Evolutionary conservation across 2,888 invertebrate genomes (phyloP).

Genomic region (Cephus spinipes): DNA sequence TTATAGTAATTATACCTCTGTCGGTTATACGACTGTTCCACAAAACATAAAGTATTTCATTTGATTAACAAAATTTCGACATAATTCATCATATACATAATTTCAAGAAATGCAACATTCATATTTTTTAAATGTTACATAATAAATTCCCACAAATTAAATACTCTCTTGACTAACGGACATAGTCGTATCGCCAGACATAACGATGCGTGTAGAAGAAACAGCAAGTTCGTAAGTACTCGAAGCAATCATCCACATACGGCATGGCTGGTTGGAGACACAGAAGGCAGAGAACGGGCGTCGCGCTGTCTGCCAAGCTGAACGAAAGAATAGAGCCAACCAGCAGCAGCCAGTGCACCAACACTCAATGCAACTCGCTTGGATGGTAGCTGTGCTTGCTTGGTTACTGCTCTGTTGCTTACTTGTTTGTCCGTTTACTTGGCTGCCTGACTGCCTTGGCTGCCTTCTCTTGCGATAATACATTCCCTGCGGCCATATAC

Average conservation of each 20-base stretch:
- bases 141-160: background rate
- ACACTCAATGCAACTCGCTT: background rate
- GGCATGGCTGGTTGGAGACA: background rate
- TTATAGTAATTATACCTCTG: background rate
- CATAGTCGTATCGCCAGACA: background rate
- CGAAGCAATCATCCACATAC: background rate
- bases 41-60: background rate
- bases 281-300: conserved; percentile 6
- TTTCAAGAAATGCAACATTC: background rate
- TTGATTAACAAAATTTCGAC: no score
- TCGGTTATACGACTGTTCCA: background rate
- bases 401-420: background rate
- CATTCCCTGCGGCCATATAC: conserved; percentile 7
- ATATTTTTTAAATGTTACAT: background rate
- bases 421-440: conserved; percentile 21
- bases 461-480: conserved; percentile 15
- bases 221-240: background rate
- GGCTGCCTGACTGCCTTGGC: conserved; percentile 16
- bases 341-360: background rate
- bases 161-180: background rate
- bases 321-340: conserved; percentile 1
- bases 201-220: background rate
- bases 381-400: background rate
- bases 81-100: background rate
- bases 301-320: conserved; percentile 13